phyloP scores from a whole-genome alignment of 2,113 vertebrate genomes.

The Turnix velox region DNA sequence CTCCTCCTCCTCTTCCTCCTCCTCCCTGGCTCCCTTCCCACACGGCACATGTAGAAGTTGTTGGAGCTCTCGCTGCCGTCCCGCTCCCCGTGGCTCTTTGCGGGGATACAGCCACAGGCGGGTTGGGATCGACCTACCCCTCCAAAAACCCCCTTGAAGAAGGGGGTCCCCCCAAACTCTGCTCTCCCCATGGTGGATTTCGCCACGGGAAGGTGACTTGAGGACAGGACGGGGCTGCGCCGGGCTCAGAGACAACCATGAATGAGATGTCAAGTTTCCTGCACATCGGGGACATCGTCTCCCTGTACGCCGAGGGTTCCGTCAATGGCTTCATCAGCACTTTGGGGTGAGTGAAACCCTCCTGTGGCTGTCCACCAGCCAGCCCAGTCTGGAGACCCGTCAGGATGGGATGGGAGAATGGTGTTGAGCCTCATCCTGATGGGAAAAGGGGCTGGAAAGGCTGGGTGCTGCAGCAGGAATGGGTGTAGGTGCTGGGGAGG shows the following conservation, averaged over 20 bases:
- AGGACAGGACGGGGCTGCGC: not conserved
- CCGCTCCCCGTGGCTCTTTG: not conserved
- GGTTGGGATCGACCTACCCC: not conserved
- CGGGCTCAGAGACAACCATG: constrained; percentile 63
- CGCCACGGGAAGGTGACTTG: not conserved
- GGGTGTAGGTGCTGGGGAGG: not conserved
- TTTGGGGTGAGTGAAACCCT: constrained; percentile 81
- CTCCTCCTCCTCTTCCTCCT: not conserved
- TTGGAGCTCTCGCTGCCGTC: not conserved
- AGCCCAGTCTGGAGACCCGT: not conserved
- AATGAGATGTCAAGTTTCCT: constrained; percentile 98
- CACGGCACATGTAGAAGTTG: constrained; percentile 45
- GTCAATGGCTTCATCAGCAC: constrained; percentile 98
- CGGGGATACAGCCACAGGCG: not conserved
- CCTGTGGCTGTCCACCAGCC: rapidly evolving
- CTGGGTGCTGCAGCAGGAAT: not conserved
- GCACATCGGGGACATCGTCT: constrained; percentile 97
- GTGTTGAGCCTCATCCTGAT: not conserved
- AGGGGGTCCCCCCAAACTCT: not conserved
- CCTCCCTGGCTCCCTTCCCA: not conserved
- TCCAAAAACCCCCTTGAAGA: not conserved
- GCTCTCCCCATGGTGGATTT: constrained; percentile 30
- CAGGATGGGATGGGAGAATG: not conserved
- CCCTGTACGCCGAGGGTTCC: constrained; percentile 94
- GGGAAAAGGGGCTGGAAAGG: not conserved